Base-by-base conservation (phyloP, 1,140 invertebrate genomes). In the Drosophila sulfurigaster region DNA sequence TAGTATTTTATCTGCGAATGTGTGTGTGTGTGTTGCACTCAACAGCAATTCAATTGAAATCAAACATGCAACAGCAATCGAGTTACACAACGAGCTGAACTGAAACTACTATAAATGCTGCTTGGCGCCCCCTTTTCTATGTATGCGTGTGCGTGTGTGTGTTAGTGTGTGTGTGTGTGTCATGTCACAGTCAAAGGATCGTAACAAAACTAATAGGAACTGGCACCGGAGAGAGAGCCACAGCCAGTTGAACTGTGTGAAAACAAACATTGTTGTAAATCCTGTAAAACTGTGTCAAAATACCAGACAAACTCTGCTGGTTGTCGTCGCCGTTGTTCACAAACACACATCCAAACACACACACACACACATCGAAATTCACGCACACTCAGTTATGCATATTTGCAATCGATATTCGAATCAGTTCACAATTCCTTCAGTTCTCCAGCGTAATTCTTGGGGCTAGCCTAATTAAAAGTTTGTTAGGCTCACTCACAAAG, bases 21-120 rank as follows among this genome's bases (percentile, higher is more conserved):
- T 62, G 15, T 65, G 43, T 71, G 67, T 83, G 51, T 82, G 63
- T 81, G 72, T 68, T 70, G 83, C 82, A 88, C 82, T 87, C 82
- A 87, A 87, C 82, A 78, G 72, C 82, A 87, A 87, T 87, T 88
- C 82, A 88, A 87, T 87, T 88, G 79, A 87, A 87, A 88, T 88
- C 83, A 87, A 88, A 87, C 88, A 88, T 88, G 83, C 83, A 89
- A 83, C 80, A 83, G 83, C 83, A 88, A 88, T 89, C 83, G 83
- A 89, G 80, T 80, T 88, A 80, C 81, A 74, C 72, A 82, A 83
- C 81, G 76, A 82, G 63, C 82, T 57, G 71, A 25, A 58, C 60
- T 41, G 52, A 30, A 45, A 69, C 64, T 82, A 62, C 79, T 83
- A 79, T 83, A 83, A 83, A 83, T 82, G 81, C 81, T 68, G 73